phyloP scores from a whole-genome alignment of 2,888 invertebrate species.

The Stenurella melanura region DNA sequence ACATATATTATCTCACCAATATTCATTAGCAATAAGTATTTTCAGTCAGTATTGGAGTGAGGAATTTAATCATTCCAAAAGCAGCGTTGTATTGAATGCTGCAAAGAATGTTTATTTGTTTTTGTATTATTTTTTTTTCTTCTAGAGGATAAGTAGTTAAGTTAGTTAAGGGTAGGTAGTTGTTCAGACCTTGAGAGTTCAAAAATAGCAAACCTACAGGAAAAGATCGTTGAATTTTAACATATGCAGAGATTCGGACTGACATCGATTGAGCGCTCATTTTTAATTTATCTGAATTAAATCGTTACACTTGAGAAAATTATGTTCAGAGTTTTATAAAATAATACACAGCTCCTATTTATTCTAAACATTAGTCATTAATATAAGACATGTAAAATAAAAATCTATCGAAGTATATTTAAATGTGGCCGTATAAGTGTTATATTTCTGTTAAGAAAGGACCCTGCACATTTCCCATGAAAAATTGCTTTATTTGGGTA shows the following conservation, averaged over 20 bases:
- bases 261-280: background rate
- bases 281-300: background rate
- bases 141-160: constrained; percentile 56
- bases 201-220: constrained; percentile 28
- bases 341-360: constrained; percentile 3
- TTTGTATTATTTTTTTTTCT: constrained; percentile 66
- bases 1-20: constrained; percentile 67
- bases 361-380: background rate
- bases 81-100: constrained; percentile 54
- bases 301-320: background rate
- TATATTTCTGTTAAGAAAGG: too few species aligned
- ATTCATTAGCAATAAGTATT: constrained; percentile 76
- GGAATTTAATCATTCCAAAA: constrained; percentile 72
- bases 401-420: too few species aligned
- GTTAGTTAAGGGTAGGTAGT: constrained; percentile 33
- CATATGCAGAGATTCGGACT: background rate
- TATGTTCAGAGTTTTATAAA: background rate
- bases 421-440: too few species aligned
- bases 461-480: too few species aligned
- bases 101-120: constrained; percentile 54
- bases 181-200: constrained; percentile 40
- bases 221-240: background rate
- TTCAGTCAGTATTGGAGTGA: constrained; percentile 75
- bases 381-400: too few species aligned
- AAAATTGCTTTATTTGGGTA: too few species aligned